Evolutionary conservation across 2,113 vertebrate species (phyloP), one percentile per base, ranked within the genome.

Genomic region (Podarcis raffonei): DNA sequence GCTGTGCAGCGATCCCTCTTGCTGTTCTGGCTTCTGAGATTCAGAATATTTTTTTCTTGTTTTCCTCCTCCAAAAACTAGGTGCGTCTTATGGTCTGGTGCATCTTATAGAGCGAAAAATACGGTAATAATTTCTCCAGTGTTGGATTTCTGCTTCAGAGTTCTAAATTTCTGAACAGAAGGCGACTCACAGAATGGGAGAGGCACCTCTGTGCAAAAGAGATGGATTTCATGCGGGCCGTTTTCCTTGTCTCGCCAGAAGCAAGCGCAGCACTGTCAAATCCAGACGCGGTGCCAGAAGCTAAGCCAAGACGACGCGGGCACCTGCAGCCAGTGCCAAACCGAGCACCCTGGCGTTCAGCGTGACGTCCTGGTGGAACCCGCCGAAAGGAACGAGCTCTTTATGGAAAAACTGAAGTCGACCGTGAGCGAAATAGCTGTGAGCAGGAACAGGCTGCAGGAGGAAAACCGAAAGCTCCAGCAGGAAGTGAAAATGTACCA

Each of bases 401-500:
- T 96, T 90, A 95, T 96, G 92, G 96, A 96, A 92, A 97, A 97
- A 62, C 86, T 97, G 37, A 96, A 97, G 92, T 93, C 87, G 48
- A 94, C 94, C 89, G 95, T 97, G 91, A 96, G 93, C 81, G 95
- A 97, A 96, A 96, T 97, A 57, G 94, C 91, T 69, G 84, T 96
- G 85, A 96, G 94, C 85, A 96, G 96, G 83, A 95, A 95, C 85
- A 95, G 93, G 81, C 85, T 97, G 32, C 90, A 97, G 90, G 96
- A 96, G 78, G 97, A 98, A 95, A 97, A 97, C 85, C 94, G 95
- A 90, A 96, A 96, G 86, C 96, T 97, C 57, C 92, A 12, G 0
- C 93, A 96, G 79, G 96, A 97, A 81, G 89, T 97, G 78, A 97
- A 95, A 95, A 91, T 93, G 80, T 97, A 94, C 91, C 96, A 96